A percentile compares a stretch with the other conserved stretches of the same genome.
These are phyloP conservation scores for Ypsolopha sequella DNA, from an alignment of 2,888 invertebrate genomes.

Conservation along the genomic window DNA sequence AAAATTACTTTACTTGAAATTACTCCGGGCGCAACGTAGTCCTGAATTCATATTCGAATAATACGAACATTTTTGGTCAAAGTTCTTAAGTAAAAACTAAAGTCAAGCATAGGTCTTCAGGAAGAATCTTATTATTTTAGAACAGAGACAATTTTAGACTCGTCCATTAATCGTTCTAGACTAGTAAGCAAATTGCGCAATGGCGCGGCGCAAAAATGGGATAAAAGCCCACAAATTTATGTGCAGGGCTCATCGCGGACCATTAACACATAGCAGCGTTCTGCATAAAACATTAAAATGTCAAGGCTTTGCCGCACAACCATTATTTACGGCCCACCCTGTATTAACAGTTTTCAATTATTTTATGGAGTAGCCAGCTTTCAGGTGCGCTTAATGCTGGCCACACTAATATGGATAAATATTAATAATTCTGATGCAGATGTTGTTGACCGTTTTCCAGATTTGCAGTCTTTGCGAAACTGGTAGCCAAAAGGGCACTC, in stretches of 20 bases:
- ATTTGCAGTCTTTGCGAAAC: no score
- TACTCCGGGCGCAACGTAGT: no score
- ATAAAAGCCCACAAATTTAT: constrained; percentile 55
- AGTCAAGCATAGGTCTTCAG: no score
- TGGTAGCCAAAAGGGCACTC: no score
- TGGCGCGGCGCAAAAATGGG: constrained; percentile 46
- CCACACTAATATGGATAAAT: background rate
- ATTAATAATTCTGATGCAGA: background rate
- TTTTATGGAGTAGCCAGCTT: constrained; percentile 17
- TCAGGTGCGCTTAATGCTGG: constrained; percentile 3
- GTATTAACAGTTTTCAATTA: constrained; percentile 57
- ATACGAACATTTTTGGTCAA: no score
- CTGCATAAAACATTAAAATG: constrained; percentile 64
- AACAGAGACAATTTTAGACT: no score
- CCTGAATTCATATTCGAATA: no score
- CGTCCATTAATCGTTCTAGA: constrained; percentile 12
- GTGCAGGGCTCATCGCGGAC: constrained; percentile 44
- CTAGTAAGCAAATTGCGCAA: constrained; percentile 33
- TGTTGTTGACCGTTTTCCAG: background rate
- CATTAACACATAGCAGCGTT: constrained; percentile 59
- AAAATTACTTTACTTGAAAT: no score
- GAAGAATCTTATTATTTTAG: no score
- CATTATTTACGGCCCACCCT: constrained; percentile 43
- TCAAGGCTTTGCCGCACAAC: constrained; percentile 41
- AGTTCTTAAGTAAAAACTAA: no score